Evolutionary conservation across 2,113 vertebrate species (phyloP).

Genomic region (Trichomycterus rosablanca): DNA sequence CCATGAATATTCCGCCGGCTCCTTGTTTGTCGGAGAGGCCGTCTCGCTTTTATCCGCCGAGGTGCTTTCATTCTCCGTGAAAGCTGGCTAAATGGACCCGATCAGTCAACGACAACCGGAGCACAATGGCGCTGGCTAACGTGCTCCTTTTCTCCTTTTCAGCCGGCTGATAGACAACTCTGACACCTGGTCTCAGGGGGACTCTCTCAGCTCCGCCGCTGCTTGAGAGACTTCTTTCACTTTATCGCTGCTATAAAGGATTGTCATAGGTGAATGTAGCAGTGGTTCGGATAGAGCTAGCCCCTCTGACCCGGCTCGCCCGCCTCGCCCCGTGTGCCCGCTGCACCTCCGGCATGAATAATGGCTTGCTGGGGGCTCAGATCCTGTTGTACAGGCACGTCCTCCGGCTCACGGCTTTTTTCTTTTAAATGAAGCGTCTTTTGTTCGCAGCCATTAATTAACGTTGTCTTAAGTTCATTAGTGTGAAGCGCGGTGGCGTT

Average conservation of each 20-base stretch:
- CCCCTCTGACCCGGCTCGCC: constrained; percentile 68
- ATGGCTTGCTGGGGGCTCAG: constrained; percentile 75
- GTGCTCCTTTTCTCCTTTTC: constrained; percentile 84
- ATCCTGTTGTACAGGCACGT: constrained; percentile 79
- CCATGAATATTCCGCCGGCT: constrained; percentile 98
- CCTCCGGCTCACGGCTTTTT: constrained; percentile 56
- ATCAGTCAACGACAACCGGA: constrained; percentile 96
- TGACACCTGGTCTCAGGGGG: constrained; percentile 85
- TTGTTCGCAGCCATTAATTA: constrained; percentile 94
- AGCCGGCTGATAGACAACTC: constrained; percentile 89
- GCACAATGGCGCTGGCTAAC: constrained; percentile 87
- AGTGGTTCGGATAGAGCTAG: constrained; percentile 77
- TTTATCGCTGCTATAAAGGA: constrained; percentile 83
- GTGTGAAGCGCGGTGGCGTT: constrained; percentile 73
- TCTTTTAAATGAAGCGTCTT: constrained; percentile 74
- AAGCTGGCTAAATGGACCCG: constrained; percentile 90
- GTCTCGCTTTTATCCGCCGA: constrained; percentile 99
- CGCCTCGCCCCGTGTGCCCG: constrained; percentile 44
- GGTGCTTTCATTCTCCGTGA: constrained; percentile 95
- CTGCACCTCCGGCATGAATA: constrained; percentile 60
- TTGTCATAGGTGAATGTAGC: constrained; percentile 86
- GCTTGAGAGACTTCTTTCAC: constrained; percentile 78
- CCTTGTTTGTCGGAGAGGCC: constrained; percentile 94
- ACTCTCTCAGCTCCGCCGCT: constrained; percentile 60
- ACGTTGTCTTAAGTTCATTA: constrained; percentile 99